Conservation (phyloP, 2,113 vertebrate genomes). For the Atherinomorus stipes region DNA sequence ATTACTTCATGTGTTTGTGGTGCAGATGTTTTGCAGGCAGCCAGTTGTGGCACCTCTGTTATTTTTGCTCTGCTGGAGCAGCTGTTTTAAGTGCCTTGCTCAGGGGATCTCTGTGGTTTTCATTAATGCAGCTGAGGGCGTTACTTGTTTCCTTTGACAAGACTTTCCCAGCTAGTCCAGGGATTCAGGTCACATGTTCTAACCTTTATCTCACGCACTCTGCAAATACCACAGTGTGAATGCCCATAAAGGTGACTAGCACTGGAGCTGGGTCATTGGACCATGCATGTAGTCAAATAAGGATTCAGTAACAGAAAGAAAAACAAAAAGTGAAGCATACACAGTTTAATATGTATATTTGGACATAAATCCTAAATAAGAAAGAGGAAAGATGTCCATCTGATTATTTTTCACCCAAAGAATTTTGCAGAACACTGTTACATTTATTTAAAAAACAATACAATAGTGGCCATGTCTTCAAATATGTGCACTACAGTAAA, state of each 20-base stretch:
- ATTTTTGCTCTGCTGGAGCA: conserved; percentile 14
- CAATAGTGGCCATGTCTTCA: no score
- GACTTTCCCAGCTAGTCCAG: conserved; percentile 19
- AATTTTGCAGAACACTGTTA: no score
- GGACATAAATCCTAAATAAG: no score
- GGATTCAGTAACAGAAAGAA: no score
- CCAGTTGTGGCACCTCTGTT: no score
- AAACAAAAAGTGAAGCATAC: background rate
- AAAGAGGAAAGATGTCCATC: no score
- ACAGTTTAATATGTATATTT: no score
- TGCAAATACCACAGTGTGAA: conserved; percentile 44
- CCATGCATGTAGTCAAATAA: no score
- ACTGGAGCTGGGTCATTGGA: background rate
- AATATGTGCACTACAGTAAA: background rate
- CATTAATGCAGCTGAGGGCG: conserved; percentile 30
- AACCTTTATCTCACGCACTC: conserved; percentile 40
- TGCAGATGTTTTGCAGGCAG: no score
- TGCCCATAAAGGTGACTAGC: background rate
- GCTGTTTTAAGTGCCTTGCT: conserved; percentile 42
- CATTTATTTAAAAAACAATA: no score
- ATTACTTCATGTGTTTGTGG: no score
- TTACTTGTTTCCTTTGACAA: conserved; percentile 21
- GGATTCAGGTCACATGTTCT: conserved; percentile 29
- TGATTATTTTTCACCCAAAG: no score
- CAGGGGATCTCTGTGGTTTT: conserved; percentile 30